Evolutionary conservation across 2,888 invertebrate species (phyloP).

Genomic region (Drosophila incognita): DNA sequence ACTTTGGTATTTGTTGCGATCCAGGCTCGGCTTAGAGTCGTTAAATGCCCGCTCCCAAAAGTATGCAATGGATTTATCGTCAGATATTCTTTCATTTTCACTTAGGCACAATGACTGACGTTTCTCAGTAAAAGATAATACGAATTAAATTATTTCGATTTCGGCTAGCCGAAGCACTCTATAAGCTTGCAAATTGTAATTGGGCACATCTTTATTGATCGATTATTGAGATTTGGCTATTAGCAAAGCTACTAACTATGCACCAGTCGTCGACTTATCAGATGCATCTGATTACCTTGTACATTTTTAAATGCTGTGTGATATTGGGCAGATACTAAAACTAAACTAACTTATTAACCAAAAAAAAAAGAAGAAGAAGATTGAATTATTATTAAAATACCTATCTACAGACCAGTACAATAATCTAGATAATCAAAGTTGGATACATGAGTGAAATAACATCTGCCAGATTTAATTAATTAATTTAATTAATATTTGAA

Average conservation of each 20-base stretch:
- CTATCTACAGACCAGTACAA: background rate
- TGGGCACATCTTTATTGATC: background rate
- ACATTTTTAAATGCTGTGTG: slow-evolving; percentile 10
- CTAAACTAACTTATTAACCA: background rate
- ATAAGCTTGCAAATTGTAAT: slow-evolving; percentile 33
- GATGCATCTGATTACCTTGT: background rate
- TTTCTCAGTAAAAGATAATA: slow-evolving; percentile 25
- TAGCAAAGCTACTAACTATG: background rate
- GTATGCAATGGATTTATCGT: slow-evolving; percentile 60
- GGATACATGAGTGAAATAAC: background rate
- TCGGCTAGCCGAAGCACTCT: slow-evolving; percentile 14
- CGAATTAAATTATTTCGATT: background rate
- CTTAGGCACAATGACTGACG: slow-evolving; percentile 76
- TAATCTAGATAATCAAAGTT: background rate
- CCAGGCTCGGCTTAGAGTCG: slow-evolving; percentile 48
- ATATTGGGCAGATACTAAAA: background rate
- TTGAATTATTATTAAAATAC: background rate
- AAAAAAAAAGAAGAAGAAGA: background rate
- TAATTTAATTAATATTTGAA: background rate
- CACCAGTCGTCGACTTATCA: background rate
- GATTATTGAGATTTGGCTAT: background rate
- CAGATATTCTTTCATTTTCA: slow-evolving; percentile 53
- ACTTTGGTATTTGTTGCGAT: slow-evolving; percentile 24
- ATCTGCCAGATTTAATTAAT: background rate
- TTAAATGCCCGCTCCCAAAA: slow-evolving; percentile 36